Evolutionary conservation across 2,797 vertebrate genomes (phyloP).

Genomic region (Vipera latastei): DNA sequence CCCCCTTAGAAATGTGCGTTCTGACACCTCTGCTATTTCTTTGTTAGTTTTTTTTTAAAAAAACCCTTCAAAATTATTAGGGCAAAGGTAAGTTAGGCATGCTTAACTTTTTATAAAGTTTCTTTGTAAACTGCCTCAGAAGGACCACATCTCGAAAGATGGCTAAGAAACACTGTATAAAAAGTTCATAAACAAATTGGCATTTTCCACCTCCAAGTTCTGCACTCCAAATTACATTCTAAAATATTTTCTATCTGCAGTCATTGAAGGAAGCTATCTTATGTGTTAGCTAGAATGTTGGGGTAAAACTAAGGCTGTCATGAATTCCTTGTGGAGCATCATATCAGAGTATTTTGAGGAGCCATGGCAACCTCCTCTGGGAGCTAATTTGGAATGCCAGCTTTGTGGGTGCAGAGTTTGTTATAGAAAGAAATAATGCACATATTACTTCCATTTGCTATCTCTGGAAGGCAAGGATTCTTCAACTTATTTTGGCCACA

Average conservation of each 20-base stretch:
- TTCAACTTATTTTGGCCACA: not conserved
- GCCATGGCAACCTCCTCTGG: not conserved
- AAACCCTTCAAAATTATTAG: not conserved
- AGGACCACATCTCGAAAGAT: not conserved
- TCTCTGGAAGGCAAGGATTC: not conserved
- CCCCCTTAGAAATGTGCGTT: no score
- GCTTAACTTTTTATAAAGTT: not conserved
- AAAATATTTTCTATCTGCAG: not conserved
- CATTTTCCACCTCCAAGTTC: not conserved
- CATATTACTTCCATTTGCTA: not conserved
- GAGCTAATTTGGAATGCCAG: not conserved
- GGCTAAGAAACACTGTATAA: not conserved
- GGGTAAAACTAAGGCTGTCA: not conserved
- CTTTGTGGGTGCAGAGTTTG: not conserved
- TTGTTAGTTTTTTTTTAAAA: not conserved
- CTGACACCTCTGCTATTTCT: not conserved
- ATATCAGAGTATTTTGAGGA: not conserved
- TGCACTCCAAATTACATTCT: not conserved
- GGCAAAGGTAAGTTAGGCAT: not conserved
- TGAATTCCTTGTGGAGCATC: not conserved
- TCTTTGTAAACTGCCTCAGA: not conserved
- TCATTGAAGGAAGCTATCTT: not conserved
- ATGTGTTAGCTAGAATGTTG: not conserved
- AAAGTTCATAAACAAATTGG: not conserved
- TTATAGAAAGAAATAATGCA: not conserved